phyloP scores from a whole-genome alignment of 2,113 vertebrate genomes.

The Zapus hudsonius region DNA sequence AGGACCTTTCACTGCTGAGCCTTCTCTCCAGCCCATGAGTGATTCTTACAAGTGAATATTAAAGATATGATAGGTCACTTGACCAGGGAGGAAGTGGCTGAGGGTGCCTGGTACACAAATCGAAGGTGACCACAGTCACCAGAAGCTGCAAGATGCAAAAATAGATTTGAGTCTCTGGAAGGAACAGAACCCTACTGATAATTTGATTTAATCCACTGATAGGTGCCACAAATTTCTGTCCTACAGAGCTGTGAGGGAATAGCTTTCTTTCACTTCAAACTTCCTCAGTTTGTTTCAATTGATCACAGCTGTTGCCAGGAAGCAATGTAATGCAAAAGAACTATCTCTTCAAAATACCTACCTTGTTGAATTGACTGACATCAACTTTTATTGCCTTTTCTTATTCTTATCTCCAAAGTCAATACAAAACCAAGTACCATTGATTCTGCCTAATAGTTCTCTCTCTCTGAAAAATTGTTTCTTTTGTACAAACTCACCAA shows the following conservation, averaged over 20 bases:
- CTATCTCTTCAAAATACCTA: background rate
- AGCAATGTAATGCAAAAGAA: background rate
- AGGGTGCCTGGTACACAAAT: background rate
- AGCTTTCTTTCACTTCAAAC: background rate
- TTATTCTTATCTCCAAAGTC: background rate
- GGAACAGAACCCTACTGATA: background rate
- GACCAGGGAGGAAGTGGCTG: background rate
- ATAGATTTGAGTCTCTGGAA: background rate
- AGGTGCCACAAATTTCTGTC: background rate
- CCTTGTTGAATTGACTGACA: background rate
- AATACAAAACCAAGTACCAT: background rate
- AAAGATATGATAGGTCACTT: background rate
- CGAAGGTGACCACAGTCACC: background rate
- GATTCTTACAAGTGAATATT: background rate
- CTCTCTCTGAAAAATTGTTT: background rate
- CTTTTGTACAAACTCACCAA: background rate
- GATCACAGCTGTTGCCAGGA: background rate
- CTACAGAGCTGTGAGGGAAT: background rate
- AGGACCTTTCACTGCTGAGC: no score
- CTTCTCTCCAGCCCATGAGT: background rate
- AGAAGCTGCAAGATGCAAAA: background rate
- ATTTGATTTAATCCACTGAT: background rate
- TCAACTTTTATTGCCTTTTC: background rate
- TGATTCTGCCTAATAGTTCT: background rate
- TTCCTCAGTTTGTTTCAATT: background rate